Base-by-base conservation (phyloP, 2,113 vertebrate genomes). In the Colaptes auratus region DNA sequence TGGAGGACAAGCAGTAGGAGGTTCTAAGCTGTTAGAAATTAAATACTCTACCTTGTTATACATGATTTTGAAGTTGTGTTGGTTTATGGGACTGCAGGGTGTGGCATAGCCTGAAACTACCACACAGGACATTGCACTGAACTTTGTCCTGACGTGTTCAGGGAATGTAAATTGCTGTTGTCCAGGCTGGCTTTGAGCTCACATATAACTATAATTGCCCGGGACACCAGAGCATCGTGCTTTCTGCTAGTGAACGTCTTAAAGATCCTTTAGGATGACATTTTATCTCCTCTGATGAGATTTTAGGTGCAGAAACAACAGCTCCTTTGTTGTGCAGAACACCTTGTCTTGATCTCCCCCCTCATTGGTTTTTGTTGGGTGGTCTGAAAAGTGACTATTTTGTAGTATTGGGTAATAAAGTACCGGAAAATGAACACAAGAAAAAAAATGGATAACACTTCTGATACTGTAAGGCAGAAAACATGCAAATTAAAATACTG, bases 11-110 rank as follows among this genome's bases (percentile, higher is more conserved):
- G 35, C 31, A 75, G 63, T 30, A 63, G 58, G 63, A 94, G 39
- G 44, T 92, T 71, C 60, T 91, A 77, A 80, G 67, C 59, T 83
- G 59, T 52, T 76, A 64, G 75, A 84, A 80, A 82, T 71, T 52
- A 80, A 80, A 80, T 66, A 64, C 17, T 53, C 12, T 31, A 48
- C 31, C 56, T 91, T 77, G 82, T 70, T 79, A 56, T 9, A 52
- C 15, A 10, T 5, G 23, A 59, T 55, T 85, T 24, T 12, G 64
- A 88, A 88, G 42, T 25, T 63, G 35, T 85, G 42, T 12, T 73
- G 28, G 3, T 75, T 56, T 15, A 19, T 59, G 42, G 15, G 42
- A 42, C 42, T 42, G 13, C 42, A 42, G 42, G 42, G 42, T 44
- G 42, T 44, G 42, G 42, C 42, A 44, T 44, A 44, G 42, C 42